Percentiles rank a stretch among this genome's conserved stretches.
Evolutionary conservation across 1,140 invertebrate genomes (phyloP).

Genomic region (Belonocnema kinseyi): DNA sequence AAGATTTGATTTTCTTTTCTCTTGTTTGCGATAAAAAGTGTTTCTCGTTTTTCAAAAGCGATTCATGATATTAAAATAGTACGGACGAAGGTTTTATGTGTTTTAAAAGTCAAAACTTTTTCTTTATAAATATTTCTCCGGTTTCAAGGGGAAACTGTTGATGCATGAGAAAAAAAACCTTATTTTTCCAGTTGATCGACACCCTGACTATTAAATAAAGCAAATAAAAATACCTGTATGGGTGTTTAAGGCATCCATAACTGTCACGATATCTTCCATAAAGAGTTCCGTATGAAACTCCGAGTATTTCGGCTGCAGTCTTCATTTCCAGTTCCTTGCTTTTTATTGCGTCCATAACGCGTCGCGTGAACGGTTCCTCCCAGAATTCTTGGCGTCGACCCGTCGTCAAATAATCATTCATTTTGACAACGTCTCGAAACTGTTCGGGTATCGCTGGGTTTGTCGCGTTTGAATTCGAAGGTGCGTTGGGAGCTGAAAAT

Average conservation of each 20-base stretch:
- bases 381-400: slow-evolving; percentile 92
- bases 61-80: too few species aligned
- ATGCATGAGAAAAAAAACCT: too few species aligned
- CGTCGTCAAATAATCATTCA: slow-evolving; percentile 91
- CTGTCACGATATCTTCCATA: slow-evolving; percentile 92
- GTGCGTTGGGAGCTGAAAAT: slow-evolving; percentile 59
- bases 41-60: too few species aligned
- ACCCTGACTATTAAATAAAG: background rate
- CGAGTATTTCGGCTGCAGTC: slow-evolving; percentile 90
- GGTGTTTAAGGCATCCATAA: slow-evolving; percentile 90
- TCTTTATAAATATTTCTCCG: too few species aligned
- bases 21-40: too few species aligned
- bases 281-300: slow-evolving; percentile 91
- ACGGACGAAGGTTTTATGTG: too few species aligned
- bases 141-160: too few species aligned
- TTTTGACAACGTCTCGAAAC: slow-evolving; percentile 88
- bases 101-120: too few species aligned
- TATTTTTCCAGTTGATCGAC: too few species aligned
- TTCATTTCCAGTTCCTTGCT: slow-evolving; percentile 95
- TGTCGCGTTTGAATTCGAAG: slow-evolving; percentile 67
- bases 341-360: slow-evolving; percentile 91
- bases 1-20: too few species aligned
- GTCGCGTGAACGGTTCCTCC: slow-evolving; percentile 89
- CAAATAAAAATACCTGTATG: slow-evolving; percentile 79
- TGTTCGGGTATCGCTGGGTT: slow-evolving; percentile 73